A percentile compares a stretch with the other conserved stretches of the same genome.
phyloP scores from a whole-genome alignment of 2,888 invertebrate species.

The Camptogramma bilineatum region DNA sequence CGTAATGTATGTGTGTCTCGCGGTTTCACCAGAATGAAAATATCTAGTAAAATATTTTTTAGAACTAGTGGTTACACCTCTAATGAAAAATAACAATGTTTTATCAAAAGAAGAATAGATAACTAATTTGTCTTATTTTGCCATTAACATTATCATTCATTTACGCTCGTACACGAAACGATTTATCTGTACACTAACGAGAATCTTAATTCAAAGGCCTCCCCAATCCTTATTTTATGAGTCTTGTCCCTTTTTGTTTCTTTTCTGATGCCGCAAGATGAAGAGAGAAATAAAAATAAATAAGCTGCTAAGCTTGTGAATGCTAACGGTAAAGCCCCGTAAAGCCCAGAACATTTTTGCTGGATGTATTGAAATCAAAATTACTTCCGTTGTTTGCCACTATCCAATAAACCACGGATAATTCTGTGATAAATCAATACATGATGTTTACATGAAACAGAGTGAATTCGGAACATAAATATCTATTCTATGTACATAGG shows the following conservation, averaged over 20 bases:
- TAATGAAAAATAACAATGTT: too few relatives aligned
- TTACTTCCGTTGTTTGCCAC: slow-evolving; percentile 24
- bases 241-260: slow-evolving; percentile 19
- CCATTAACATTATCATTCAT: too few relatives aligned
- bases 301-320: slow-evolving; percentile 23
- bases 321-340: slow-evolving; percentile 13
- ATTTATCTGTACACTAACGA: not conserved
- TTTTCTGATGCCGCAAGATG: slow-evolving; percentile 5
- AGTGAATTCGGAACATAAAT: slow-evolving; percentile 18
- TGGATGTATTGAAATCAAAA: slow-evolving; percentile 22
- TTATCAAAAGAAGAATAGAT: too few relatives aligned
- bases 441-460: slow-evolving; percentile 37
- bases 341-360: slow-evolving; percentile 12
- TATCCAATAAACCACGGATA: slow-evolving; percentile 26
- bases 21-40: too few relatives aligned
- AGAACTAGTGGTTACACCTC: too few relatives aligned
- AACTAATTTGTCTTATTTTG: too few relatives aligned
- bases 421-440: slow-evolving; percentile 33
- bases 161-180: not conserved
- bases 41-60: too few relatives aligned
- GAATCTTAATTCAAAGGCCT: not conserved
- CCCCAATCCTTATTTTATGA: slow-evolving; percentile 13
- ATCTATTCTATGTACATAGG: slow-evolving; percentile 1
- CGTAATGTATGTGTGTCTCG: too few relatives aligned
- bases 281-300: slow-evolving; percentile 17